Conservation (phyloP, 1,140 invertebrate species). For the Apis dorsata region DNA sequence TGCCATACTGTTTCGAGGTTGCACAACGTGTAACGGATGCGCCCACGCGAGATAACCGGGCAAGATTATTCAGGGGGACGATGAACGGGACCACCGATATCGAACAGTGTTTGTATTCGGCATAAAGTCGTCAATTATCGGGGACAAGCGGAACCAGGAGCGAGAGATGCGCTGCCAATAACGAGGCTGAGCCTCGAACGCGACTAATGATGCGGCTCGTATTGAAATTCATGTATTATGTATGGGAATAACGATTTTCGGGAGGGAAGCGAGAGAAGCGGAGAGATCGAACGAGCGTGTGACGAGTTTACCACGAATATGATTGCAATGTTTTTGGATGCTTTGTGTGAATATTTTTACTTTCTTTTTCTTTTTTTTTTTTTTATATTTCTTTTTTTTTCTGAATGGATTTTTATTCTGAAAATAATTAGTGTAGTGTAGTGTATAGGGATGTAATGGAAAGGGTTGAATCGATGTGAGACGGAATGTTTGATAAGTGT, state of each 20-base stretch:
- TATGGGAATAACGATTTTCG: constrained; percentile 20
- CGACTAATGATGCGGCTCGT: constrained; percentile 37
- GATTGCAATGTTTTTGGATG: too few relatives aligned
- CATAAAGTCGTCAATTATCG: constrained; percentile 50
- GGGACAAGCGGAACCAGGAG: constrained; percentile 35
- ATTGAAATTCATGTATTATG: constrained; percentile 51
- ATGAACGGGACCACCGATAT: constrained; percentile 50
- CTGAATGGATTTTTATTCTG: too few relatives aligned
- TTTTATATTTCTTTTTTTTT: too few relatives aligned
- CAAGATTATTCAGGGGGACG: constrained; percentile 19
- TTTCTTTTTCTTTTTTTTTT: too few relatives aligned
- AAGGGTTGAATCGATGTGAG: too few relatives aligned
- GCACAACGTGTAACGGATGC: constrained; percentile 34
- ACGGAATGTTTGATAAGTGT: too few relatives aligned
- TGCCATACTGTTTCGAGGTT: constrained; percentile 6
- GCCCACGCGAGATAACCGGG: constrained; percentile 26
- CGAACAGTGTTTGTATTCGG: constrained; percentile 30
- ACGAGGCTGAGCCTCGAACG: constrained; percentile 10
- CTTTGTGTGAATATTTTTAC: too few relatives aligned
- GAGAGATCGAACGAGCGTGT: neutral
- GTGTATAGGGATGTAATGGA: too few relatives aligned
- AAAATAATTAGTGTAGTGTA: too few relatives aligned
- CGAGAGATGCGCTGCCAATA: constrained; percentile 29
- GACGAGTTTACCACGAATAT: neutral
- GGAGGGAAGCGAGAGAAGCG: too few relatives aligned